phyloP scores from a whole-genome alignment of 2,797 vertebrate genomes.

The Malacoraja senta region DNA sequence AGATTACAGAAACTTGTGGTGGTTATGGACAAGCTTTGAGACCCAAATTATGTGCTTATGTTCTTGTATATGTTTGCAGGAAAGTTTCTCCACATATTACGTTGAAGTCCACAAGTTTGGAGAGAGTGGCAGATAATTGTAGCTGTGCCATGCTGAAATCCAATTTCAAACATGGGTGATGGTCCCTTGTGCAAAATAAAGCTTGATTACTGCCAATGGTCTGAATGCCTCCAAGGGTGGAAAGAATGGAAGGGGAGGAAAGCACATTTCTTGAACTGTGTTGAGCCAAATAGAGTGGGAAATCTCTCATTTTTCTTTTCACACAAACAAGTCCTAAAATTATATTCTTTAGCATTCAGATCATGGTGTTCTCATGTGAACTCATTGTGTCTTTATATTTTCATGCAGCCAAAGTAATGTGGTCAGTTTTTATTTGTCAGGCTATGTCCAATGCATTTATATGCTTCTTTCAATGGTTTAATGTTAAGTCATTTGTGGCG shows the following conservation, averaged over 20 bases:
- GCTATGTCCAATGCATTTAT: background rate
- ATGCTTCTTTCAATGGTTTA: background rate
- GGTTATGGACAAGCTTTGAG: background rate
- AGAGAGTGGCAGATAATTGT: background rate
- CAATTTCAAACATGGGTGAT: background rate
- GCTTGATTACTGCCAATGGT: background rate
- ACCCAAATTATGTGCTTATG: background rate
- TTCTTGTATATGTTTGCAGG: background rate
- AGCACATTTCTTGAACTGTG: background rate
- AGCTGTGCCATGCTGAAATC: background rate
- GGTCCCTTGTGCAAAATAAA: background rate
- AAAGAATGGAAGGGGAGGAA: background rate
- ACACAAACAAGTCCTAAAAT: background rate
- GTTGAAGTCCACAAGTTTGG: background rate
- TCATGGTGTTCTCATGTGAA: background rate
- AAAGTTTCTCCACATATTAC: background rate
- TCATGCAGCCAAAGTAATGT: background rate
- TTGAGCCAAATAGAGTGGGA: background rate
- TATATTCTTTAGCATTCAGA: background rate
- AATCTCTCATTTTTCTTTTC: background rate
- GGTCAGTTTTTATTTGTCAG: background rate
- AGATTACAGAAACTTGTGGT: too few species aligned
- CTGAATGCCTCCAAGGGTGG: background rate
- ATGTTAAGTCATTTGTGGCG: background rate
- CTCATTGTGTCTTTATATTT: background rate